Percentiles rank a stretch among this genome's conserved stretches.
phyloP scores from a whole-genome alignment of 2,113 vertebrate genomes.

The Callithrix jacchus region DNA sequence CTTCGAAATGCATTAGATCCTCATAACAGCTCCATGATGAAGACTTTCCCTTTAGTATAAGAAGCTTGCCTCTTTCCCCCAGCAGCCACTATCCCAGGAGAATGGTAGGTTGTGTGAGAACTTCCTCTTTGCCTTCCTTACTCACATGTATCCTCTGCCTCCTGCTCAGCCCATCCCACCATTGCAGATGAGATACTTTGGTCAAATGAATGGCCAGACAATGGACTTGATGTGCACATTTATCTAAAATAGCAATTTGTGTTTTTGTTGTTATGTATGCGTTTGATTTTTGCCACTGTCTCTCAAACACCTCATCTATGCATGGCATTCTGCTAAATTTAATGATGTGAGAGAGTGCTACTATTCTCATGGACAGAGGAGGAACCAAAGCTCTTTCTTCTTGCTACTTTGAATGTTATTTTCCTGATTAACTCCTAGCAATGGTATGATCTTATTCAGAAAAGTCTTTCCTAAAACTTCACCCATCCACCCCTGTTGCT shows the following conservation, averaged over 20 bases:
- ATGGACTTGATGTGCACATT: neutral
- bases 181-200: neutral
- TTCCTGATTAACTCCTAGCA: neutral
- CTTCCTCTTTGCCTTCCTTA: rapidly evolving
- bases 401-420: neutral
- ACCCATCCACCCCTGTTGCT: neutral
- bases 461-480: neutral
- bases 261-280: neutral
- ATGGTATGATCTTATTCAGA: neutral
- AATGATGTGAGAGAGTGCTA: neutral
- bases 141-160: no score
- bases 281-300: neutral
- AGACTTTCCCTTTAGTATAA: neutral
- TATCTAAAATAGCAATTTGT: neutral
- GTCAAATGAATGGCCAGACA: neutral
- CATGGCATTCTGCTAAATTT: neutral
- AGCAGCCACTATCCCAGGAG: neutral
- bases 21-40: neutral
- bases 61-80: neutral
- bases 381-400: neutral
- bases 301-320: neutral
- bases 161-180: neutral
- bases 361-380: neutral
- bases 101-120: neutral
- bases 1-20: neutral